These are phyloP conservation scores for Epicampocera succincta DNA, from an alignment of 2,888 invertebrate genomes.

Conservation along the genomic window DNA sequence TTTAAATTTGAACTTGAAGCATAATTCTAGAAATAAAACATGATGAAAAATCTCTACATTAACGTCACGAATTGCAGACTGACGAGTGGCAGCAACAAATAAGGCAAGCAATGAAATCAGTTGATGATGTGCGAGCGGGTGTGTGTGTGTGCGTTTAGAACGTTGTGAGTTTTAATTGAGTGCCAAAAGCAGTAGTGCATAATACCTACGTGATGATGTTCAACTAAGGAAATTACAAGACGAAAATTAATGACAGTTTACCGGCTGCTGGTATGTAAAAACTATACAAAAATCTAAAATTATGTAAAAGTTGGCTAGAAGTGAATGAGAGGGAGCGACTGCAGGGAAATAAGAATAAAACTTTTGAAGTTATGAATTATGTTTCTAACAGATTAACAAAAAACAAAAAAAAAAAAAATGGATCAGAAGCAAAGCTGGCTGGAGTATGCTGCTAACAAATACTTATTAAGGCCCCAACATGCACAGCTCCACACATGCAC, in stretches of 20 bases:
- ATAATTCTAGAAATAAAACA: neutral
- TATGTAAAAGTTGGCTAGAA: neutral
- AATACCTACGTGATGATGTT: constrained; percentile 72
- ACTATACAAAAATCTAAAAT: constrained; percentile 31
- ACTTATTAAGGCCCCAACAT: too few relatives aligned
- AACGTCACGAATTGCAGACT: neutral
- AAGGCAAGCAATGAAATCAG: neutral
- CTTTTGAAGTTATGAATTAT: constrained; percentile 49
- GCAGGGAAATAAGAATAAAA: neutral
- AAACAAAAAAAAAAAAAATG: neutral
- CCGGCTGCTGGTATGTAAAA: constrained; percentile 58
- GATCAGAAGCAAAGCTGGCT: too few relatives aligned
- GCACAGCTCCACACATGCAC: too few relatives aligned
- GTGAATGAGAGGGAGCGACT: neutral
- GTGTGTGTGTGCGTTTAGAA: neutral
- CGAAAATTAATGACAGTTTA: constrained; percentile 79
- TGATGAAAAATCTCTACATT: neutral
- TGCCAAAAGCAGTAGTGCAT: constrained; percentile 70
- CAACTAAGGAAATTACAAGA: constrained; percentile 80
- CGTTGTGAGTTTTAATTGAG: constrained; percentile 67
- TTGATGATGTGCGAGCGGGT: neutral
- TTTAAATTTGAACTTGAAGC: neutral
- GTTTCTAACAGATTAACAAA: constrained; percentile 1
- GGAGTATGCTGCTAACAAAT: too few relatives aligned
- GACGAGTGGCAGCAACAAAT: neutral